Percentiles rank a stretch among this genome's conserved stretches.
Evolutionary conservation across 1,140 invertebrate species (phyloP).

Genomic region (Steinernema feltiae): DNA sequence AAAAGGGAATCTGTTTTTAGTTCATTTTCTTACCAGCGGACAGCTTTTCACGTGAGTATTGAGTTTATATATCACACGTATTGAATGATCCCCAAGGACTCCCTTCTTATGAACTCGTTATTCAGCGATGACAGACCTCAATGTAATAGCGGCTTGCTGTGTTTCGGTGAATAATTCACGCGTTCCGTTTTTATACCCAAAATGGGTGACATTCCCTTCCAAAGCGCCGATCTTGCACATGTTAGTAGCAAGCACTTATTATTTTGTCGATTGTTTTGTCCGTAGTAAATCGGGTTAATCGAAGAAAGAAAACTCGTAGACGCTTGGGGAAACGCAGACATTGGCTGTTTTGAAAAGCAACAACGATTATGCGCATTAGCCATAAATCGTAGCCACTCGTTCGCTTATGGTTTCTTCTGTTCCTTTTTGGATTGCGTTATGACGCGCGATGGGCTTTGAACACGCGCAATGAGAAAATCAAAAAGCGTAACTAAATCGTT

Average conservation of each 20-base stretch:
- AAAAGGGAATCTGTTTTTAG: too few species aligned
- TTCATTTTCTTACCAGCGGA: too few species aligned
- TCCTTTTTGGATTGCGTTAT: not conserved
- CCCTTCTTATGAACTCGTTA: not conserved
- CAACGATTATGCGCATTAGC: not conserved
- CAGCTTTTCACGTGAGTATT: too few species aligned
- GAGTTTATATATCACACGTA: not conserved
- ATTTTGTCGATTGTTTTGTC: not conserved
- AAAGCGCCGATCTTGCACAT: not conserved
- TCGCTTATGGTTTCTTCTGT: slow-evolving; percentile 11
- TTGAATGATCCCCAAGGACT: not conserved
- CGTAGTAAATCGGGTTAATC: not conserved
- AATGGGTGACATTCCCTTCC: not conserved
- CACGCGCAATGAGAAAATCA: not conserved
- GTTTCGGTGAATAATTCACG: not conserved
- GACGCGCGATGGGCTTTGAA: not conserved
- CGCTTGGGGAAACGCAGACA: not conserved
- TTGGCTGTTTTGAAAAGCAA: not conserved
- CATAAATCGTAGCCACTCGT: not conserved
- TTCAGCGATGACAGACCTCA: not conserved
- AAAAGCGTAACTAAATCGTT: not conserved
- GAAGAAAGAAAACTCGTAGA: not conserved
- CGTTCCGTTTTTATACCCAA: not conserved
- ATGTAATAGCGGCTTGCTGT: not conserved
- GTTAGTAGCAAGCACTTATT: not conserved